Conservation (phyloP, 2,888 invertebrate genomes). For the Nephrotoma guestfalica region DNA sequence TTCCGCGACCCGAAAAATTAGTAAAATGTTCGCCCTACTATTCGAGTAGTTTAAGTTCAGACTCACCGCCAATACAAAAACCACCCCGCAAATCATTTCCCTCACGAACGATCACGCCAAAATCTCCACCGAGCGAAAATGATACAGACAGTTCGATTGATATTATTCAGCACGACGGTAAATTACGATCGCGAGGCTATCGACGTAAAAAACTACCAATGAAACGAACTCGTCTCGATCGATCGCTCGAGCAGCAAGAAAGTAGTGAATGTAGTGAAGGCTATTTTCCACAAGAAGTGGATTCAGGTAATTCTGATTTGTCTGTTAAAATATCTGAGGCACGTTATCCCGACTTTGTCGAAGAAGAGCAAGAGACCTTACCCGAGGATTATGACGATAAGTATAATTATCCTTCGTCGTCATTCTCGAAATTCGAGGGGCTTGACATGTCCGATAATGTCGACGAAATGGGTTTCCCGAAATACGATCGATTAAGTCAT, state of each 20-base stretch:
- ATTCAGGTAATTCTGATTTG: slow-evolving; percentile 45
- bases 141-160: slow-evolving; percentile 58
- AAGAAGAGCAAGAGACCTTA: slow-evolving; percentile 29
- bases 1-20: slow-evolving; percentile 34
- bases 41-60: slow-evolving; percentile 59
- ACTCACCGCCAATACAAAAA: slow-evolving; percentile 54
- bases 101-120: slow-evolving; percentile 42
- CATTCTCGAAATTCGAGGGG: slow-evolving; percentile 37
- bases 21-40: slow-evolving; percentile 61
- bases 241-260: slow-evolving; percentile 36
- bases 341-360: slow-evolving; percentile 27
- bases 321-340: slow-evolving; percentile 31
- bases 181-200: slow-evolving; percentile 51
- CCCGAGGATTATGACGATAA: slow-evolving; percentile 41
- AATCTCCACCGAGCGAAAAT: slow-evolving; percentile 59
- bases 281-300: slow-evolving; percentile 45
- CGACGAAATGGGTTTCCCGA: slow-evolving; percentile 50
- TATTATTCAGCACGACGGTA: slow-evolving; percentile 47
- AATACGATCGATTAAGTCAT: slow-evolving; percentile 44
- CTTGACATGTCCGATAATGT: slow-evolving; percentile 47
- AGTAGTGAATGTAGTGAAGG: slow-evolving; percentile 54
- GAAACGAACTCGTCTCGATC: slow-evolving; percentile 26
- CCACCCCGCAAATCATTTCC: slow-evolving; percentile 49
- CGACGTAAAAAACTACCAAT: slow-evolving; percentile 42
- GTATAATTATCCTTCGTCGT: slow-evolving; percentile 29